Base-by-base conservation (phyloP, 2,888 invertebrate genomes). In the Coleophora flavipennella region DNA sequence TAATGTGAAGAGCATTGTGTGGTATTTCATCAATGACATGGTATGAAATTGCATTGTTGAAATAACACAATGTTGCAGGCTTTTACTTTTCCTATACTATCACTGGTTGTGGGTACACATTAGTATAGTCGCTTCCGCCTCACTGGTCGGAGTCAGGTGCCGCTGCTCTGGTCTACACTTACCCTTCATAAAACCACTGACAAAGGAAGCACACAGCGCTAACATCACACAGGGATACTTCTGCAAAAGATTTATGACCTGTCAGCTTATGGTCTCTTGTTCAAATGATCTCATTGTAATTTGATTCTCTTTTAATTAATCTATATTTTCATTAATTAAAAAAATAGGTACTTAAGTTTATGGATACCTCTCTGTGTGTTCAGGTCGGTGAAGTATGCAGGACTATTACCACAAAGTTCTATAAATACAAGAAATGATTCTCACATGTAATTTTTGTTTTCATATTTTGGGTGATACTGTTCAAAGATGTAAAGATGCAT, bases 211-310 rank as follows among this genome's bases (percentile, higher is more conserved):
- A 86, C 85, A 87, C 88, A 86, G 87, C 87, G 85, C 87, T 86
- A 87, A 84, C 84, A 88, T 88, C 88, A 87, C 88, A 87, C 87
- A 87, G 85, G 87, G 86, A 87, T 85, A 87, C 84, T 91, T 91
- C 91, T 91, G 91, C 89, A 91, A 89, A 91, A 91, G 90, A 91
- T 89, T 80, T 84, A 89, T 84, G 90, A 89, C 90, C 89, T 89
- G 86, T 89, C 86, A 89, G 88, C 87, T 83, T 63, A 74, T 69
- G 71, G 75, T 68, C 72, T 69, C 66, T 69, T 70, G 65, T 51
- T 49, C 59, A 57, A 70, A 44, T 43, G 41, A 20, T 20, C 20
- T 34, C 14, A 47, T 41, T 46, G 44, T 54, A 45, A 43, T 42
- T 40, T 45, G 40, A 48, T 48, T 46, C 45, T 48, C 41, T 31